Evolutionary conservation across 2,113 vertebrate genomes (phyloP), one percentile per base, ranked within the genome.

Genomic region (Nesogale talazaci): DNA sequence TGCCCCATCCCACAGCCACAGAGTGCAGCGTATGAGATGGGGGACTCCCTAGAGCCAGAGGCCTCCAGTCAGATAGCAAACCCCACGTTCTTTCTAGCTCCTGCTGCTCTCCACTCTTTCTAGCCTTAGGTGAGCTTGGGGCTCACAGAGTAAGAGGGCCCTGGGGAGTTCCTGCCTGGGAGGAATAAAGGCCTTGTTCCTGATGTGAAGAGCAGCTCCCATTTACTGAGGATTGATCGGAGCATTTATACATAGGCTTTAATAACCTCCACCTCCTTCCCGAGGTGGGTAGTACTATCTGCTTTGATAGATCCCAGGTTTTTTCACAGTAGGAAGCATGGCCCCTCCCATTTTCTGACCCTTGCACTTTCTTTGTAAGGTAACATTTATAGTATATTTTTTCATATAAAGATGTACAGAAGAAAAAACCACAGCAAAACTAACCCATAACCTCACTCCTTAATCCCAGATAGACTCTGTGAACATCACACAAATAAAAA

Each of bases 261-360:
- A 22, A 0, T 81, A 94, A 82, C 82, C 75, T 92, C 40, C 3
- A 22, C 75, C 12, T 14, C 46, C 72, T 23, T 92, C 72, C 52
- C 16, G 65, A 31, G 25, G 72, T 72, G 27, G 42, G 59, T 56
- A 17, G 86, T 89, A 69, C n/a, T 17, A 14, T 61, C 92, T 57
- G 63, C 0, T 42, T 70, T 75, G 80, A 92, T 88, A 70, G 91
- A 90, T 63, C 70, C 65, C 70, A 85, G 90, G 80, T 74, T 74
- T 86, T 92, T 93, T 94, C n/a, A 90, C 76, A 77, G 42, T 57
- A 77, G 86, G 72, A 92, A 67, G 29, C 74, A 67, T 84, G 86
- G 12, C 11, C 34, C 67, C 42, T 85, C 89, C 74, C 4, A n/a
- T 34, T 92, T 76, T 52, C 72, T 63, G 59, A 36, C 6, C 72